Evolutionary conservation across 37 sponge, comb jelly and placozoan species (phyloP).

Genomic region (Beroe forskalii): DNA sequence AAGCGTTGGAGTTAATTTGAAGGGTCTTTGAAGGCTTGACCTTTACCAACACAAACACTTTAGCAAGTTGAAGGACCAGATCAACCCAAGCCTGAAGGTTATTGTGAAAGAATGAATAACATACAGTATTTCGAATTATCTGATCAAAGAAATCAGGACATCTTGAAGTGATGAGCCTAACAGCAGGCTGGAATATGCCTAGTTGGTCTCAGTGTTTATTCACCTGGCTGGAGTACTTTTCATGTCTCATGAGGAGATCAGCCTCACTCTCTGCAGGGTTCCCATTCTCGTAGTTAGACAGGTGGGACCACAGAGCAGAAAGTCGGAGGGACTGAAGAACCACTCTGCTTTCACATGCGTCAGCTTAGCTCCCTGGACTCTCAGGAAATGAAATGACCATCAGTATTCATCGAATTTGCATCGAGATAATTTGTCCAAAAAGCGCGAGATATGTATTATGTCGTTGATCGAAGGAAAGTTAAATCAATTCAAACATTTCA

Average conservation of each 20-base stretch:
- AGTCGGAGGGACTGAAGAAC: conserved; percentile 48
- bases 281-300: conserved; percentile 31
- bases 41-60: conserved; percentile 63
- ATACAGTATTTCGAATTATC: too few species aligned
- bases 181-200: too few species aligned
- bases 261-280: not conserved
- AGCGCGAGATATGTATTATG: too few species aligned
- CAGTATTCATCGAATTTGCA: too few species aligned
- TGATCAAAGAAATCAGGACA: too few species aligned
- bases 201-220: too few species aligned
- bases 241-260: not conserved
- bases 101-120: too few species aligned
- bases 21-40: conserved; percentile 42
- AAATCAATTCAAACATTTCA: too few species aligned
- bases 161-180: too few species aligned
- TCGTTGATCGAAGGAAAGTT: too few species aligned
- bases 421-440: too few species aligned
- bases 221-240: conserved; percentile 52
- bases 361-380: conserved; percentile 61
- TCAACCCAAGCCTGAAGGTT: conserved; percentile 54
- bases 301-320: conserved; percentile 52
- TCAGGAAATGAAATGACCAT: not conserved
- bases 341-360: conserved; percentile 59
- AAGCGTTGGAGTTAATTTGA: conserved; percentile 15
- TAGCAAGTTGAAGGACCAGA: conserved; percentile 48